Evolutionary conservation across 2,888 invertebrate species (phyloP), one percentile per base, ranked within the genome.

Genomic region (Leptopilina syphax): DNA sequence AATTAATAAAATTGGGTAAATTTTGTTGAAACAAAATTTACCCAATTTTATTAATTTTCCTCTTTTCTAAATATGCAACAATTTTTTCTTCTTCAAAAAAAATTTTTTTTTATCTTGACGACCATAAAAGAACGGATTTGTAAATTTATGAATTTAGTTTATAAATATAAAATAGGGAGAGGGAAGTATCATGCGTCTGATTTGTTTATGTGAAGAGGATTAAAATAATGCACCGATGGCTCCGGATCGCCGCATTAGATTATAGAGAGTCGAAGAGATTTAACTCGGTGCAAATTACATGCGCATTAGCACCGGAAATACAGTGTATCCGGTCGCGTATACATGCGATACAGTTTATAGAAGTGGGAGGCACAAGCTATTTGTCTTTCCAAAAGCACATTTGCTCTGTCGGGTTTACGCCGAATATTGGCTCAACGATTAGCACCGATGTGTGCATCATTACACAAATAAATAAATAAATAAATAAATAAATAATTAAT

Each of bases 151-250:
- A 68, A 50, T n/a, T 50, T 50, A 13, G 47, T 12, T 24, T 50
- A 50, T 50, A 18, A 50, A 47, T 44, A 44, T 44, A 8, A 44
- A 8, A 44, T 6, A 44, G 44, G 8, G 44, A 44, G 44, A 44
- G 44, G 7, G 50, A 12, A 10, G 50, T 50, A 50, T 50, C 50
- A 12, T 50, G 50, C 18, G 57, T n/a, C 34, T n/a, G 57, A 73
- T 73, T 84, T 81, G 81, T 84, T 80, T 80, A 81, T 77, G 78
- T 67, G 76, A 54, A 68, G 44, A 78, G 82, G 90, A 90, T 90
- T 90, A 89, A 89, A 90, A 89, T 89, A 89, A 90, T 88, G 88
- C 87, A 87, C 87, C 87, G 85, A 85, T 87, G 86, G 79, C 85
- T 84, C 84, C 82, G 83, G 83, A 83, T 80, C 83, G 84, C 85